Evolutionary conservation across 2,113 vertebrate species (phyloP).

Genomic region (Thermophis baileyi): DNA sequence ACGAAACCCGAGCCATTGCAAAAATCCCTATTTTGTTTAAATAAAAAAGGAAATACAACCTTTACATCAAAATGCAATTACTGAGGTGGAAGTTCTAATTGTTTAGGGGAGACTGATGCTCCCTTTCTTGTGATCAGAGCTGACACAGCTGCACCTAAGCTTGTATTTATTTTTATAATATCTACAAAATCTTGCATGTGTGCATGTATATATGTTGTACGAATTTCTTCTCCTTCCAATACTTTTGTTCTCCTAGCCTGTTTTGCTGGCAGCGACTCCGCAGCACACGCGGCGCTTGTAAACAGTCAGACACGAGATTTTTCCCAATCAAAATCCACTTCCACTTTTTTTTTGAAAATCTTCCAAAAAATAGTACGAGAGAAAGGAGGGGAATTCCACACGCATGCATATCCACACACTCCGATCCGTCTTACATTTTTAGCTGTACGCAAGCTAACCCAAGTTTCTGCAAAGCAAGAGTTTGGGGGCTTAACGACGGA

Average conservation of each 20-base stretch:
- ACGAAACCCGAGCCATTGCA: neutral
- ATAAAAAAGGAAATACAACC: neutral
- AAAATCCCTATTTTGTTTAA: neutral
- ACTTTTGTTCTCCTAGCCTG: constrained; percentile 44
- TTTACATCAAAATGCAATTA: neutral
- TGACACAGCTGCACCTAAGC: neutral
- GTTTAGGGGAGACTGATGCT: neutral
- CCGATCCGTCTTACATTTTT: neutral
- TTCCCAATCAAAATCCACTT: constrained; percentile 92
- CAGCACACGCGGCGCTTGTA: constrained; percentile 90
- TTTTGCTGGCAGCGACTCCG: constrained; percentile 78
- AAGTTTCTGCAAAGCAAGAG: constrained; percentile 55
- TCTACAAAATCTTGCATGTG: neutral
- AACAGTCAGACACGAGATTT: constrained; percentile 93
- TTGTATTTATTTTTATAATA: neutral
- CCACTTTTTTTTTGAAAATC: constrained; percentile 84
- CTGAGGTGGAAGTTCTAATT: neutral
- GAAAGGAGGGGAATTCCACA: constrained; percentile 72
- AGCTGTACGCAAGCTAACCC: constrained; percentile 45
- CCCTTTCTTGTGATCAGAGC: neutral
- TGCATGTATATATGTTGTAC: neutral
- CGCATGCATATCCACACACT: neutral
- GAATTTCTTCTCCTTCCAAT: neutral
- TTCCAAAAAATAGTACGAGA: constrained; percentile 85
- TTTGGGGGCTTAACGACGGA: constrained; percentile 36